A percentile compares a stretch with the other conserved stretches of the same genome.
These are phyloP conservation scores for Heliconius erato DNA, from an alignment of 2,888 invertebrate species.

Conservation along the genomic window DNA sequence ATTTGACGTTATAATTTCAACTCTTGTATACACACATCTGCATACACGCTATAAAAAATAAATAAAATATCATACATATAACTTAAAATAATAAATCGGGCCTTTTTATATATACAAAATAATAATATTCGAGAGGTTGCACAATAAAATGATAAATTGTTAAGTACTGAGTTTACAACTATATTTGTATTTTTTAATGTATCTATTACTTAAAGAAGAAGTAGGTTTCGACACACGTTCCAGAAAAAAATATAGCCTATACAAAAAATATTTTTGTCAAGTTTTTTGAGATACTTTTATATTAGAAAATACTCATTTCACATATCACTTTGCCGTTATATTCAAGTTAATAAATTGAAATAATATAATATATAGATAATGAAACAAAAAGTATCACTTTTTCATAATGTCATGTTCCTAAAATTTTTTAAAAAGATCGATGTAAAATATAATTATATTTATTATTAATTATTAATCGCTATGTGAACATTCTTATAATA, in stretches of 20 bases:
- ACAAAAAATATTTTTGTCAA: background rate
- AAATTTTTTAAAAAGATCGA: background rate
- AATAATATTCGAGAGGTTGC: too few species aligned
- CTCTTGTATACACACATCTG: background rate
- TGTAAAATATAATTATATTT: constrained; percentile 9
- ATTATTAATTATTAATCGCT: background rate
- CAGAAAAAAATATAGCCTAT: background rate
- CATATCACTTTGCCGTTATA: constrained; percentile 4
- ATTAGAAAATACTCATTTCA: constrained; percentile 14
- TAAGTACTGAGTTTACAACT: background rate
- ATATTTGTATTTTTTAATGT: background rate
- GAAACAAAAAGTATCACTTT: background rate
- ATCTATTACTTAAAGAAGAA: background rate
- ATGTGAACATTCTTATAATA: background rate
- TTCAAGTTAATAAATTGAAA: background rate
- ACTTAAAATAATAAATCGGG: background rate
- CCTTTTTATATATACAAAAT: too few species aligned
- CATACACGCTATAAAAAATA: background rate
- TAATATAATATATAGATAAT: background rate
- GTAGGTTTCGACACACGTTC: background rate
- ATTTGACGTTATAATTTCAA: background rate
- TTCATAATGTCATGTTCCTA: background rate
- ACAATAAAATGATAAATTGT: background rate
- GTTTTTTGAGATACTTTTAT: constrained; percentile 3
- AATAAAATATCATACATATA: background rate